Evolutionary conservation across 2,888 invertebrate species (phyloP).

Genomic region (Meta bourneti): DNA sequence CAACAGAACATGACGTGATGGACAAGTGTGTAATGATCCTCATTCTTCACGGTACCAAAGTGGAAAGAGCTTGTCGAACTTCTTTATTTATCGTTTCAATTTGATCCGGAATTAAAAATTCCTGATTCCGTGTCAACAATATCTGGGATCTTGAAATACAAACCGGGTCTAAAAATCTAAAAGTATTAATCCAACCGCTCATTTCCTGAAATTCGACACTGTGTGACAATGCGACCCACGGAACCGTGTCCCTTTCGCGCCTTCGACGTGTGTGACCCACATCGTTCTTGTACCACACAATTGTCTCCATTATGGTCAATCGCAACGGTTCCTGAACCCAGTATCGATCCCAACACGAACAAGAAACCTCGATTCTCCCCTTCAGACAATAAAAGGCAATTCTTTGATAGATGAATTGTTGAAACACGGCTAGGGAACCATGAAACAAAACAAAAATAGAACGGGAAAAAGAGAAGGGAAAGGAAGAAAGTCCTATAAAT

Average conservation of each 20-base stretch:
- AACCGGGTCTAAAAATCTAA: too few relatives aligned
- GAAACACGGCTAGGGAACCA: not conserved
- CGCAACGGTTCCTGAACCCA: not conserved
- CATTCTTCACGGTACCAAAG: too few relatives aligned
- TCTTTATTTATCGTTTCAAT: too few relatives aligned
- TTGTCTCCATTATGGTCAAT: not conserved
- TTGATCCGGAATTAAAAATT: too few relatives aligned
- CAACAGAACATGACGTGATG: not conserved
- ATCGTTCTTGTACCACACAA: not conserved
- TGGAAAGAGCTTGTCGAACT: too few relatives aligned
- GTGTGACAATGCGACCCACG: not conserved
- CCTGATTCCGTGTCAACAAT: too few relatives aligned
- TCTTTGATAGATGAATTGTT: slow-evolving; percentile 5
- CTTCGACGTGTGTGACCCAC: not conserved
- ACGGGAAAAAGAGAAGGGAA: not conserved
- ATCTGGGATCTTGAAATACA: too few relatives aligned
- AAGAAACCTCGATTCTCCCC: not conserved
- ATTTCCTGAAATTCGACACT: not conserved
- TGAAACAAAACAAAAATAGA: slow-evolving; percentile 5
- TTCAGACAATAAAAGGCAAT: not conserved
- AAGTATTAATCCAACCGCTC: not conserved
- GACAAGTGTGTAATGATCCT: too few relatives aligned
- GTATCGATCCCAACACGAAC: not conserved
- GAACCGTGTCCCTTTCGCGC: not conserved
- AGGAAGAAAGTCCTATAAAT: not conserved